Conservation (phyloP, 2,797 vertebrate genomes). For the Salmo trutta region DNA sequence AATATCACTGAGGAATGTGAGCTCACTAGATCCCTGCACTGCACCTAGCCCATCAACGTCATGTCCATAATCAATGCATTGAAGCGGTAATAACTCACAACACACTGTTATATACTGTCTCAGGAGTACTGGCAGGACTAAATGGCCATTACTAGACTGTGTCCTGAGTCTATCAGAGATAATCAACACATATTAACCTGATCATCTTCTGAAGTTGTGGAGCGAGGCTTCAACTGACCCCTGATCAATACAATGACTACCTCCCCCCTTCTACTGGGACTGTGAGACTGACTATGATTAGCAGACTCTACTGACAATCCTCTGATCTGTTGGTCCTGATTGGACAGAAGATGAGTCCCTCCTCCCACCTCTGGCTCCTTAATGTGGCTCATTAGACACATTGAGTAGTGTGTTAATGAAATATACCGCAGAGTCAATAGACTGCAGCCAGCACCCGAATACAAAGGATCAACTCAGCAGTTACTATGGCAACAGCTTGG, state of each 20-base stretch:
- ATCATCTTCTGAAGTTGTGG: too few species aligned
- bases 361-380: slow-evolving; percentile 6
- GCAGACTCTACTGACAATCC: too few species aligned
- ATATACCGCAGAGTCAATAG: slow-evolving; percentile 40
- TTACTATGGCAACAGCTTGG: neutral
- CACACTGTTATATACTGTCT: too few species aligned
- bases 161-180: too few species aligned
- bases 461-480: slow-evolving; percentile 16
- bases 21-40: neutral
- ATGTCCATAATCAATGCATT: neutral
- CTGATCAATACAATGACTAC: neutral
- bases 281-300: too few species aligned
- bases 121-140: too few species aligned
- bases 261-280: neutral
- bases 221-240: neutral
- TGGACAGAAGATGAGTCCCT: neutral
- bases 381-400: slow-evolving; percentile 43
- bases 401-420: slow-evolving; percentile 48
- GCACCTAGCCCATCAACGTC: neutral
- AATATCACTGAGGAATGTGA: neutral
- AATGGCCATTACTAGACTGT: too few species aligned
- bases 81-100: too few species aligned
- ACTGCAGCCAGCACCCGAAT: slow-evolving; percentile 7
- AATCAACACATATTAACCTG: too few species aligned
- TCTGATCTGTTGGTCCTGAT: too few species aligned